Percentiles rank a stretch among this genome's conserved stretches.
Evolutionary conservation across 2,113 vertebrate species (phyloP).

Genomic region (Tachysurus fulvidraco): DNA sequence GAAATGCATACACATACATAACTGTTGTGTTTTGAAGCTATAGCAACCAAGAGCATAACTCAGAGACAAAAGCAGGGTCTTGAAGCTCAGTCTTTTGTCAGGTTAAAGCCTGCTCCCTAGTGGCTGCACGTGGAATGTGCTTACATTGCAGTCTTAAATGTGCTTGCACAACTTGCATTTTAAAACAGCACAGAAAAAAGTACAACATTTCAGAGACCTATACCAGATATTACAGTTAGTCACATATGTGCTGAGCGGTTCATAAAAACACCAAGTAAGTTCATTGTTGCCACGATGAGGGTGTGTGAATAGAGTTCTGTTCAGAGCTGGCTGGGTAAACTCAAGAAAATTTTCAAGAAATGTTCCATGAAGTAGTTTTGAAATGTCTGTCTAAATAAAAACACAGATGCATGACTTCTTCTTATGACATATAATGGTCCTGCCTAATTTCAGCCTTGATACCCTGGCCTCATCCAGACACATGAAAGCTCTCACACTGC

Average conservation of each 20-base stretch:
- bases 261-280: constrained; percentile 30
- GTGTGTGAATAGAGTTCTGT: constrained; percentile 7
- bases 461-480: constrained; percentile 58
- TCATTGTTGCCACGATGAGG: constrained; percentile 21
- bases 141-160: background rate
- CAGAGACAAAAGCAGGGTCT: background rate
- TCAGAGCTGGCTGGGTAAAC: constrained; percentile 3
- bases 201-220: constrained; percentile 18
- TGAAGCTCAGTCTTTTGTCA: background rate
- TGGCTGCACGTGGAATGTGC: constrained; percentile 19
- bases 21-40: constrained; percentile 36
- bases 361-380: background rate
- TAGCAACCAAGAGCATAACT: constrained; percentile 36
- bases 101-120: constrained; percentile 35
- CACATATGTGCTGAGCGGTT: constrained; percentile 17
- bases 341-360: constrained; percentile 24
- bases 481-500: constrained; percentile 66
- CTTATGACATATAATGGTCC: constrained; percentile 24
- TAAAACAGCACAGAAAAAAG: background rate
- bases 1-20: constrained; percentile 25
- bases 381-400: constrained; percentile 28
- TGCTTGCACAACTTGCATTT: background rate
- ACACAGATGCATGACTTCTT: constrained; percentile 34
- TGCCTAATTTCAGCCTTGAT: constrained; percentile 34
- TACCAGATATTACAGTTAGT: constrained; percentile 17